Evolutionary conservation across 1,140 invertebrate genomes (phyloP).

Genomic region (Drosophila pectinifera): DNA sequence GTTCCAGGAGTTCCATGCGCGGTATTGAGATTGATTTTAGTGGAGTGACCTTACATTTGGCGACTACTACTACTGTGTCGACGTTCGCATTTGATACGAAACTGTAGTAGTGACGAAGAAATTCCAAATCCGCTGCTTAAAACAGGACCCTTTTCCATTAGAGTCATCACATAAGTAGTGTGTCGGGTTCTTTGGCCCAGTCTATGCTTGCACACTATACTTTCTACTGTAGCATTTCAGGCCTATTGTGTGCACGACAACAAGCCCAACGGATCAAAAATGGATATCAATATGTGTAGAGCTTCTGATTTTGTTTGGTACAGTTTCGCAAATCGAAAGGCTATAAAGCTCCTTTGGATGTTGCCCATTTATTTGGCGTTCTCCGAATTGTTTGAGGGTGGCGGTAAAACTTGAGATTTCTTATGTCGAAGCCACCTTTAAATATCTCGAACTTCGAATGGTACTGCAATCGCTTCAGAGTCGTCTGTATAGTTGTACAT

Average conservation of each 20-base stretch:
- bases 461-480: not conserved
- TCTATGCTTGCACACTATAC: not conserved
- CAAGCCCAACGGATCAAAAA: not conserved
- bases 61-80: too few species aligned
- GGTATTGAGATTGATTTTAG: not conserved
- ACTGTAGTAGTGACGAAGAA: too few species aligned
- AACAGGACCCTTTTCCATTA: too few species aligned
- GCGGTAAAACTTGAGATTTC: not conserved
- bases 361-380: not conserved
- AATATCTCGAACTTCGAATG: not conserved
- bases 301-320: not conserved
- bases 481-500: not conserved
- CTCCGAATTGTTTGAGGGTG: not conserved
- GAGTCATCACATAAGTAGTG: too few species aligned
- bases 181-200: too few species aligned
- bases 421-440: not conserved
- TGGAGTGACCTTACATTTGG: not conserved
- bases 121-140: too few species aligned
- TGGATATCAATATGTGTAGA: not conserved
- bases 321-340: not conserved
- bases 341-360: not conserved
- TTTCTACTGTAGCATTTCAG: not conserved
- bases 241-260: not conserved
- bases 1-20: not conserved
- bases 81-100: too few species aligned